A percentile compares a stretch with the other conserved stretches of the same genome.
These are phyloP conservation scores for Cordilura impudica DNA, from an alignment of 2,888 invertebrate genomes.

Conservation along the genomic window DNA sequence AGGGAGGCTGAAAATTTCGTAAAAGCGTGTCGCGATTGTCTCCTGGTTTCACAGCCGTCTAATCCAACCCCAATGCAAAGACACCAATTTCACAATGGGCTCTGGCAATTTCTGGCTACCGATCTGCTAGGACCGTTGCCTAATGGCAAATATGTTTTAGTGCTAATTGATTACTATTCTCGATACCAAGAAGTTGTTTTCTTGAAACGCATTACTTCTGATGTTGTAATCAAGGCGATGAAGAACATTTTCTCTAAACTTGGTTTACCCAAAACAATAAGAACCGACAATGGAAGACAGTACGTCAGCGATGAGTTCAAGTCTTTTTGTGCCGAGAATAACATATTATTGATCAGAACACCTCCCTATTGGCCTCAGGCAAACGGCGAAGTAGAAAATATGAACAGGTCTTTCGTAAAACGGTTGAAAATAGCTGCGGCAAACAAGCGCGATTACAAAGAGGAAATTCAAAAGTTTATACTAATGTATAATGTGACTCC, in stretches of 20 bases:
- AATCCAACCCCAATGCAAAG: constrained; percentile 7
- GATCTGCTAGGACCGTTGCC: constrained; percentile 47
- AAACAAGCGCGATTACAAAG: constrained; percentile 27
- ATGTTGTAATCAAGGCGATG: constrained; percentile 45
- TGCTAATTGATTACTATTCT: constrained; percentile 57
- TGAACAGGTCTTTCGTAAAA: too few species aligned
- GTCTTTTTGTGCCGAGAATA: constrained; percentile 47
- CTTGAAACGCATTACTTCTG: constrained; percentile 37
- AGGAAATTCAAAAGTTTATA: constrained; percentile 35
- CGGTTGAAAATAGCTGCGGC: constrained; percentile 52
- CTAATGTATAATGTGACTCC: constrained; percentile 54
- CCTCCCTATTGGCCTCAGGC: constrained; percentile 59
- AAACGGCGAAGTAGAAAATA: constrained; percentile 51
- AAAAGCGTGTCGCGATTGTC: not conserved
- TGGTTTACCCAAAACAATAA: constrained; percentile 55
- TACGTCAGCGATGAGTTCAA: constrained; percentile 61
- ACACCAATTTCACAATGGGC: constrained; percentile 51
- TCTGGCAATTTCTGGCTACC: constrained; percentile 47
- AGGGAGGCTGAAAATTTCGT: too few species aligned
- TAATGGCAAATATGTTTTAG: constrained; percentile 49
- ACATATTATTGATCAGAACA: constrained; percentile 56
- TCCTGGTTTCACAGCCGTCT: not conserved
- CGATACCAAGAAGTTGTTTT: constrained; percentile 43
- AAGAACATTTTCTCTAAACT: constrained; percentile 50
- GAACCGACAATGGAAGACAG: constrained; percentile 62